phyloP scores from a whole-genome alignment of 2,113 vertebrate genomes.

The Lathamus discolor region DNA sequence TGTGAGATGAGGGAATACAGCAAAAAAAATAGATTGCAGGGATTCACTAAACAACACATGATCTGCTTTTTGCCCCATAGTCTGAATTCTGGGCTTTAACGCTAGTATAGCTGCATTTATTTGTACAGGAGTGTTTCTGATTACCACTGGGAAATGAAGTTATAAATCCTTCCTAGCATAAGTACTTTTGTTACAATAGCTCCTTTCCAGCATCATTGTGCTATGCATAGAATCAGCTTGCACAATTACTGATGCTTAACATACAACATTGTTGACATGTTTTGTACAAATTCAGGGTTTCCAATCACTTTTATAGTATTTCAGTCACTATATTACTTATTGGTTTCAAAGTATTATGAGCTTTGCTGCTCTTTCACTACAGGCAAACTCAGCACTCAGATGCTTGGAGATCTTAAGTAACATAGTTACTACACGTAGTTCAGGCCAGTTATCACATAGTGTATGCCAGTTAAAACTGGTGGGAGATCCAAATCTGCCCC shows the following conservation, averaged over 20 bases:
- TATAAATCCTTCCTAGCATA: slow-evolving; percentile 4
- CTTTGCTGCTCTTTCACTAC: not conserved
- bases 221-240: not conserved
- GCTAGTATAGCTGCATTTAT: not conserved
- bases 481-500: slow-evolving; percentile 18
- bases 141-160: not conserved
- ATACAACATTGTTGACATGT: not conserved
- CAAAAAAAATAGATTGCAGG: not conserved
- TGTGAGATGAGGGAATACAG: slow-evolving; percentile 22
- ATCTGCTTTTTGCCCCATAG: not conserved
- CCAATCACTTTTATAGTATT: not conserved
- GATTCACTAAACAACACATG: not conserved
- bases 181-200: not conserved
- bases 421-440: not conserved
- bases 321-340: not conserved
- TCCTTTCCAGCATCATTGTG: not conserved
- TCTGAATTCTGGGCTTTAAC: not conserved
- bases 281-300: not conserved
- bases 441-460: not conserved
- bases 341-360: not conserved
- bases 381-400: not conserved
- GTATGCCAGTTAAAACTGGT: slow-evolving; percentile 1
- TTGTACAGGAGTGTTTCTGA: slow-evolving; percentile 16
- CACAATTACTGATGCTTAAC: not conserved
- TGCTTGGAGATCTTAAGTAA: not conserved